These are phyloP conservation scores for Lithophane socia DNA, from an alignment of 2,888 invertebrate species.

Conservation along the genomic window DNA sequence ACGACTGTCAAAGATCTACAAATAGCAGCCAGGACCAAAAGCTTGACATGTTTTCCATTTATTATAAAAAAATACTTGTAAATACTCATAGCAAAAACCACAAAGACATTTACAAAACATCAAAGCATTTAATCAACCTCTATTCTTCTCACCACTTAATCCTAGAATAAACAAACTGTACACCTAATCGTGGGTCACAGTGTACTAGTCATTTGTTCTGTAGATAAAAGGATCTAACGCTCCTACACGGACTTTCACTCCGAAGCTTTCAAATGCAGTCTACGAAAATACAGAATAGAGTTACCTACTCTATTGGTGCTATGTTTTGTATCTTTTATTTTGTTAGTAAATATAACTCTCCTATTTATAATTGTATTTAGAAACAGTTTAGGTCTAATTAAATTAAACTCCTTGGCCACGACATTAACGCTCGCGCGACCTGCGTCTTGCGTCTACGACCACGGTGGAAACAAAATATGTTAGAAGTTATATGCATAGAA, in stretches of 20 bases:
- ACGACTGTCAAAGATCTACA: neutral
- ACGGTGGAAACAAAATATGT: no score
- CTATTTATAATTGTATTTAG: neutral
- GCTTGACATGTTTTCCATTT: neutral
- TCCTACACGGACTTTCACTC: slow-evolving; percentile 68
- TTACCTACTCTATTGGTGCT: no score
- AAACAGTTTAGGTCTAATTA: neutral
- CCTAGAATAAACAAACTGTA: slow-evolving; percentile 15
- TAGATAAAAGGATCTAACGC: slow-evolving; percentile 67
- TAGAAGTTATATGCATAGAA: no score
- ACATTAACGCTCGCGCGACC: no score
- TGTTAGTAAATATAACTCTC: no score
- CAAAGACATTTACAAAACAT: neutral
- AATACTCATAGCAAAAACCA: neutral
- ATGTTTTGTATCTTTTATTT: no score
- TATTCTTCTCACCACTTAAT: slow-evolving; percentile 1
- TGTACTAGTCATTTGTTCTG: slow-evolving; percentile 58
- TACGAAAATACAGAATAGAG: slow-evolving; percentile 1
- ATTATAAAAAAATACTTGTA: neutral
- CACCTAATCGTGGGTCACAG: slow-evolving; percentile 28
- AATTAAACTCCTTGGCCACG: neutral
- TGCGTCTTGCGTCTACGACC: no score
- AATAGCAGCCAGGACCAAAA: neutral
- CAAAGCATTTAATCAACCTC: neutral
- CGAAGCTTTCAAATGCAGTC: slow-evolving; percentile 50